Evolutionary conservation across 1,140 invertebrate genomes (phyloP).

Genomic region (Tetragonula clypearis): DNA sequence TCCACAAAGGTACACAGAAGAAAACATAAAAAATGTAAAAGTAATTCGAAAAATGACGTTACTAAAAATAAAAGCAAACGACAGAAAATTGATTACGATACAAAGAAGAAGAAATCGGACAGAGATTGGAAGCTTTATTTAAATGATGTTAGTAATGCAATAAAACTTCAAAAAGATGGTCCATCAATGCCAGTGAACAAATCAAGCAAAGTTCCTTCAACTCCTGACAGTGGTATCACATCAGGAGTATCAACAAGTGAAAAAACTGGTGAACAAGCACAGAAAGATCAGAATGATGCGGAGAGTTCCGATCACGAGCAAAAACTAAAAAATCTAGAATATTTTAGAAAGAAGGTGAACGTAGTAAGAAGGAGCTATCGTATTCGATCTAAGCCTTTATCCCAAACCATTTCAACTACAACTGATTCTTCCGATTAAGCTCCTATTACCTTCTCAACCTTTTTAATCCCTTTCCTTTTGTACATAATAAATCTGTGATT

Average conservation of each 20-base stretch:
- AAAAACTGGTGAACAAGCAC: conserved; percentile 60
- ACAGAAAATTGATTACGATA: conserved; percentile 49
- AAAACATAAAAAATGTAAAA: conserved; percentile 67
- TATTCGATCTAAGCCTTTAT: conserved; percentile 65
- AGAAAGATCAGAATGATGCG: conserved; percentile 36
- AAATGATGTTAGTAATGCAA: conserved; percentile 33
- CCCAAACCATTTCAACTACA: conserved; percentile 54
- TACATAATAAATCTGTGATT: conserved; percentile 77
- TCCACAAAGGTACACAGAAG: conserved; percentile 57
- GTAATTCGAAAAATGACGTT: conserved; percentile 24
- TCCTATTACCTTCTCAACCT: conserved; percentile 28
- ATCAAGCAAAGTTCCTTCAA: conserved; percentile 62
- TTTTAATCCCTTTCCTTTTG: conserved; percentile 62
- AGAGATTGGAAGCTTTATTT: conserved; percentile 19
- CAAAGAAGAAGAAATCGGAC: conserved; percentile 24
- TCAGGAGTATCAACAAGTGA: conserved; percentile 73
- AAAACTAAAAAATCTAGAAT: conserved; percentile 67
- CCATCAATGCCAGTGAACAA: conserved; percentile 66
- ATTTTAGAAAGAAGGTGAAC: conserved; percentile 73
- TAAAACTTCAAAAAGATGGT: conserved; percentile 39
- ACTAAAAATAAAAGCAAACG: conserved; percentile 61
- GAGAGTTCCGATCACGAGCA: conserved; percentile 74
- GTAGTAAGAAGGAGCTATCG: conserved; percentile 71
- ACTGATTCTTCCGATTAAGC: conserved; percentile 75
- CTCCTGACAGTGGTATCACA: conserved; percentile 76